A percentile compares a stretch with the other conserved stretches of the same genome.
These are phyloP conservation scores for Trinorchestia longiramus DNA, from an alignment of 1,140 invertebrate species.

Conservation along the genomic window DNA sequence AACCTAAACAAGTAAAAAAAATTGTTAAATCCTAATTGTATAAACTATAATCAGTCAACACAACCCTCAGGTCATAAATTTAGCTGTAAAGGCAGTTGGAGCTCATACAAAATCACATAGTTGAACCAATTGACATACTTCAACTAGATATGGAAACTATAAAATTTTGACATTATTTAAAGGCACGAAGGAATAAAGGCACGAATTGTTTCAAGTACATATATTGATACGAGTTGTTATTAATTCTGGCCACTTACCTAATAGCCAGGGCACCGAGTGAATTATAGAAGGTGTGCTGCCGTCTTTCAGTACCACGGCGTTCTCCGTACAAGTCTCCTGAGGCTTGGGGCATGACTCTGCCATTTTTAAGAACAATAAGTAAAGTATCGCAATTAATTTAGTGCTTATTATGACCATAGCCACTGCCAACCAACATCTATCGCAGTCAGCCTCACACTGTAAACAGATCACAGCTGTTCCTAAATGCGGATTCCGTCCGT, in stretches of 20 bases:
- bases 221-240: background rate
- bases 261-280: constrained; percentile 3
- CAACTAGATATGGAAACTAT: too few species aligned
- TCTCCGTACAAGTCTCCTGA: background rate
- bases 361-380: background rate
- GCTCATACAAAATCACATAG: too few species aligned
- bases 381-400: background rate
- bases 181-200: too few species aligned
- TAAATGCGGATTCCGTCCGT: too few species aligned
- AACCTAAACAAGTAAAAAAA: too few species aligned
- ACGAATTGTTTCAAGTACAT: too few species aligned
- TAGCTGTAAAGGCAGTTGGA: too few species aligned
- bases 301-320: background rate
- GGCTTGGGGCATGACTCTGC: background rate
- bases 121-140: too few species aligned
- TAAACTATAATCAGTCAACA: too few species aligned
- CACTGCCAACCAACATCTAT: background rate
- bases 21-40: too few species aligned
- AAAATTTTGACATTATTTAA: too few species aligned
- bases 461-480: background rate
- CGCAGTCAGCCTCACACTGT: background rate
- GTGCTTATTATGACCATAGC: background rate
- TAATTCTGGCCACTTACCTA: background rate
- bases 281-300: background rate
- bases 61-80: too few species aligned